Evolutionary conservation across 1,140 invertebrate genomes (phyloP), one percentile per base, ranked within the genome.

Genomic region (Sogatella furcifera): DNA sequence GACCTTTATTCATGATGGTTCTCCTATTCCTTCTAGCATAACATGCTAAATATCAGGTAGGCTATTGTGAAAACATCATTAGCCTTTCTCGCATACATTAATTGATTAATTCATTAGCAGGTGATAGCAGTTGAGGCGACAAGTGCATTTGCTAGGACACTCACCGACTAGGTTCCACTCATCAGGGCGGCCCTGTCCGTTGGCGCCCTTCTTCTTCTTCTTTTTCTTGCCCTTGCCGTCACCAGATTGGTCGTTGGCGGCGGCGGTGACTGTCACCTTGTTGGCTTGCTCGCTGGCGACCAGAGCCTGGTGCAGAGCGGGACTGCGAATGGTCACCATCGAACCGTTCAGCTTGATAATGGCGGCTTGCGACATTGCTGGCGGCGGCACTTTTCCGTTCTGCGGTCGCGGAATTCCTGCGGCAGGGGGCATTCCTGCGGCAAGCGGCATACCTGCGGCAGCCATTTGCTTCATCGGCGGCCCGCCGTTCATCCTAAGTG

Each of bases 261-360:
- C 55, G n/a, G 60, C 59, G 15, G 52, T 28, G n/a, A n/a, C n/a
- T n/a, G n/a, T n/a, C n/a, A n/a, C n/a, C n/a, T n/a, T n/a, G n/a
- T n/a, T n/a, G n/a, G n/a, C n/a, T n/a, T n/a, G 53, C 74, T 74
- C 38, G 53, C 75, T 74, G 0, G 73, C 71, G 44, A 75, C 76
- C 17, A 76, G 74, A 1, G 76, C 74, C 54, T 77, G 76, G 22
- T 77, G 76, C n/a, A 78, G 58, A 8, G 74, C 74, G 1, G 86
- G 86, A 73, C 87, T 89, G 14, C 88, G 75, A 38, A 90, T 90
- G 0, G 88, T 90, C 42, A 88, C 88, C 86, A 89, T 90, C 11
- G 83, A 83, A 65, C 84, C 84, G 63, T 84, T 83, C 49, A 82
- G 81, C 65, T 83, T 84, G 66, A 84, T 84, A 60, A 86, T 85